Percentiles rank a stretch among this genome's conserved stretches.
Evolutionary conservation across 2,113 vertebrate species (phyloP).

Genomic region (Smithornis capensis): DNA sequence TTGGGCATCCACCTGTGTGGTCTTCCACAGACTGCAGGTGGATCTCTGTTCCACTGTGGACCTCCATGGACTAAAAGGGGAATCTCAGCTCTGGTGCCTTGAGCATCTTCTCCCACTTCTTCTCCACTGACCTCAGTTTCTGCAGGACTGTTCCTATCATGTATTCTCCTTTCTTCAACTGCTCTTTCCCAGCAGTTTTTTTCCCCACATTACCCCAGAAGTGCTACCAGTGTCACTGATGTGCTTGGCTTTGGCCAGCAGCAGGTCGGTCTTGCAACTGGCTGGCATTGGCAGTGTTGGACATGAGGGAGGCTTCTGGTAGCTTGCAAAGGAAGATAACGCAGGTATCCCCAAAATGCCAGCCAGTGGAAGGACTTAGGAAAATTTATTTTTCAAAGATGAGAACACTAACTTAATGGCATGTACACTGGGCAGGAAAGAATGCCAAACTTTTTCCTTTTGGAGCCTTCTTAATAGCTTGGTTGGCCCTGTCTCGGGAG

Average conservation of each 20-base stretch:
- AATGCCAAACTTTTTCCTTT: too few species aligned
- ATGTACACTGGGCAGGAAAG: too few species aligned
- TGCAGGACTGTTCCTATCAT: not conserved
- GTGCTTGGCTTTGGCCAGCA: not conserved
- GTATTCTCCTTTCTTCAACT: not conserved
- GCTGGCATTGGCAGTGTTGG: not conserved
- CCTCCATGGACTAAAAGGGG: rapidly evolving
- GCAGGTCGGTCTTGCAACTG: not conserved
- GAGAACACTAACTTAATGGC: too few species aligned
- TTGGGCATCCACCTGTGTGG: not conserved
- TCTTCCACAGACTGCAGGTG: not conserved
- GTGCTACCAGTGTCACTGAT: not conserved
- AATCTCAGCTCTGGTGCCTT: not conserved
- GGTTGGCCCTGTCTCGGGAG: too few species aligned
- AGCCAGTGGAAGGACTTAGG: too few species aligned
- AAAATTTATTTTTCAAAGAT: too few species aligned
- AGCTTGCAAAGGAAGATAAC: not conserved
- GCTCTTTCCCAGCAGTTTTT: not conserved
- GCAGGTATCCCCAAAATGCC: too few species aligned
- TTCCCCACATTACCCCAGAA: not conserved
- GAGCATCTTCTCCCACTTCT: rapidly evolving
- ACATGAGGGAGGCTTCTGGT: not conserved
- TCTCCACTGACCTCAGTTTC: not conserved
- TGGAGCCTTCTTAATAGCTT: too few species aligned
- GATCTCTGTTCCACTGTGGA: not conserved